Percentiles rank a stretch among this genome's conserved stretches.
Conservation (phyloP, 2,797 vertebrate species). For the Dicrostonyx torquatus region DNA sequence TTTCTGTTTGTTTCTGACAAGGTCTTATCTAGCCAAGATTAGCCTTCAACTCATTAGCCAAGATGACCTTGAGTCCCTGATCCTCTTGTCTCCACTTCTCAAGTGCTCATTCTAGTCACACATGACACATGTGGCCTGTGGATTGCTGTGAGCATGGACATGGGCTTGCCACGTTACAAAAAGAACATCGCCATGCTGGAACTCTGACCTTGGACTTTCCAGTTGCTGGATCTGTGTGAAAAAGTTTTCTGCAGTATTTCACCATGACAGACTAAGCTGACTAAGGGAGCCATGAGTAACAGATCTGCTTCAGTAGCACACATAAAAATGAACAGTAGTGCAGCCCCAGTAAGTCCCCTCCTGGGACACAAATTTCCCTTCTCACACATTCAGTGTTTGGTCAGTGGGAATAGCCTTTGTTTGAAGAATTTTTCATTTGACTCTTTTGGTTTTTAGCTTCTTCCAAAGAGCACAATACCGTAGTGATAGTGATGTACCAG, state of each 20-base stretch:
- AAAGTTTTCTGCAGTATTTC: not conserved
- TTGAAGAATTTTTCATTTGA: not conserved
- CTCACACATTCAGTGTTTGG: not conserved
- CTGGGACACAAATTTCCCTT: not conserved
- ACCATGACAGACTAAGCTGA: not conserved
- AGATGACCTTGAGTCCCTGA: not conserved
- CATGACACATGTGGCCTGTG: not conserved
- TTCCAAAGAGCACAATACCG: not conserved
- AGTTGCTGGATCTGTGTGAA: not conserved
- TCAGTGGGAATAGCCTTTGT: not conserved
- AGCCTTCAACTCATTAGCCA: not conserved
- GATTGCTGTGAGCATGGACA: not conserved
- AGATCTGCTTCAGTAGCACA: not conserved
- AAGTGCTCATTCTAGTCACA: not conserved
- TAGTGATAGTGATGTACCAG: accelerated
- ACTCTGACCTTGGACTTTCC: not conserved
- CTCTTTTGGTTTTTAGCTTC: not conserved
- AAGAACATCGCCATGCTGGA: not conserved
- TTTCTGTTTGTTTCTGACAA: not conserved
- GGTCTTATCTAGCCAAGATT: not conserved
- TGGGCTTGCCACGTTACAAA: not conserved
- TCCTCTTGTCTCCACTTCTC: not conserved
- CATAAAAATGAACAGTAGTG: not conserved
- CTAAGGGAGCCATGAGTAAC: not conserved
- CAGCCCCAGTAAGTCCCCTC: not conserved